Conservation (phyloP, 1,140 invertebrate species). For the Meloidogyne hapla region DNA sequence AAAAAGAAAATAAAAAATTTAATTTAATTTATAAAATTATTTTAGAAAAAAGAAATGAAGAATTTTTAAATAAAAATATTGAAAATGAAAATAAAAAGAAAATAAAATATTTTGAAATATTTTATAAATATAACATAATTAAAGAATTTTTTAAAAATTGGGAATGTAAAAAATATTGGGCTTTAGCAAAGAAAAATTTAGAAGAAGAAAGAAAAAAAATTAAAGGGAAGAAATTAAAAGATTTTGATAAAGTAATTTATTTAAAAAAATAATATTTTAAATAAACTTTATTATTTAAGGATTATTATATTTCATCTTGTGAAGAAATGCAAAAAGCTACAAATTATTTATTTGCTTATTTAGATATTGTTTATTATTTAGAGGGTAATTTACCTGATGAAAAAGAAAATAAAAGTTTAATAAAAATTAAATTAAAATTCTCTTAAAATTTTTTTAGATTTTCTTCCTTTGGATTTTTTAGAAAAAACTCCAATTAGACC, state of each 20-base stretch:
- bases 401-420: background rate
- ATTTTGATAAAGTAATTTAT: background rate
- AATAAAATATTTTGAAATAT: background rate
- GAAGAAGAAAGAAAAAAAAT: background rate
- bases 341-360: background rate
- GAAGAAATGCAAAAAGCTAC: background rate
- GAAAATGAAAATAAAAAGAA: background rate
- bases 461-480: background rate
- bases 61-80: background rate
- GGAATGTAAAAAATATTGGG: constrained; percentile 1
- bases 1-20: constrained; percentile 7
- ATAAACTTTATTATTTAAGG: background rate
- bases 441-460: background rate
- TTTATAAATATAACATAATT: background rate
- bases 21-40: background rate
- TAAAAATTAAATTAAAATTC: background rate
- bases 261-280: too few relatives aligned
- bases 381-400: background rate
- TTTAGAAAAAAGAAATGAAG: background rate
- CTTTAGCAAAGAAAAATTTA: background rate
- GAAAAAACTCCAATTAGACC: background rate
- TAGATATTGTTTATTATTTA: constrained; percentile 1
- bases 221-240: background rate
- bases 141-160: constrained; percentile 1
- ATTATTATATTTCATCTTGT: background rate